Conservation (phyloP, 1,140 invertebrate species). For the Cydia amplana region DNA sequence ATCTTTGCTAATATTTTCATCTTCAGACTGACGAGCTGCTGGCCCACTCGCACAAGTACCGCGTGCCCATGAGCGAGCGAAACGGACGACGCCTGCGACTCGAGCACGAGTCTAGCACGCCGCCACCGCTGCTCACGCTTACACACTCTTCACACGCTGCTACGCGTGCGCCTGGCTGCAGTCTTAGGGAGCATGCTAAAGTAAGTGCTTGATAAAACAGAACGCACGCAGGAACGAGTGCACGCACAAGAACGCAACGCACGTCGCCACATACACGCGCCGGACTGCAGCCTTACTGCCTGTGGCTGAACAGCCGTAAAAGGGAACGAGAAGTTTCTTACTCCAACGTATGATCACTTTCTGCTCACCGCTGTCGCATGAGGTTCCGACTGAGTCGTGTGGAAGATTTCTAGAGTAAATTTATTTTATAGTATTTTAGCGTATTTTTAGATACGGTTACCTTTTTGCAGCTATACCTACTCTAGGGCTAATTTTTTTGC, state of each 20-base stretch:
- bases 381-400: no score
- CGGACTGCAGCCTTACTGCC: no score
- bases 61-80: constrained; percentile 62
- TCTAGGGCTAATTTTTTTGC: no score
- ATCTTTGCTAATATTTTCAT: neutral
- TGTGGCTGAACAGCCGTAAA: no score
- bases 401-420: no score
- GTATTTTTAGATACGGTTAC: no score
- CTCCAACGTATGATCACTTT: no score
- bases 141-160: constrained; percentile 66
- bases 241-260: no score
- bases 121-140: constrained; percentile 57
- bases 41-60: constrained; percentile 66
- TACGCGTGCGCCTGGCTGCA: constrained; percentile 63
- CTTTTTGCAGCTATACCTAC: no score
- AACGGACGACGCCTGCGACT: constrained; percentile 52
- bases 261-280: neutral
- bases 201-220: constrained; percentile 34
- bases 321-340: no score
- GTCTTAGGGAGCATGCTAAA: constrained; percentile 51
- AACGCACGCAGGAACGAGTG: neutral
- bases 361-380: no score
- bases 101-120: constrained; percentile 53
- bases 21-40: constrained; percentile 64
- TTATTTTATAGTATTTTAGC: no score